Conservation (phyloP, 2,888 invertebrate species). For the Autographa gamma region DNA sequence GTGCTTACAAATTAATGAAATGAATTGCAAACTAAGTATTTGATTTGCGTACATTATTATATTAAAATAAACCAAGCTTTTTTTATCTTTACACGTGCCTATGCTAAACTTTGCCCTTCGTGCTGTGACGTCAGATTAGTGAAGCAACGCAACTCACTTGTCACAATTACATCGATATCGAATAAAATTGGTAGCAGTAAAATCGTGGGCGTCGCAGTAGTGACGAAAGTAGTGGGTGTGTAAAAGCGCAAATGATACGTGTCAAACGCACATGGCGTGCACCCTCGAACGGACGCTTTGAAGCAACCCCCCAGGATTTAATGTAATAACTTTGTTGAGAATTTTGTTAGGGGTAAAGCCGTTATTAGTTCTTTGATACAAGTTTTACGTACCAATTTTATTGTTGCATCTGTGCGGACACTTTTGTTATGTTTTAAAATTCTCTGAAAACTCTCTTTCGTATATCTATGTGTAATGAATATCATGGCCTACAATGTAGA, state of each 20-base stretch:
- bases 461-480: background rate
- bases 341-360: slow-evolving; percentile 58
- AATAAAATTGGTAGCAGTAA: slow-evolving; percentile 35
- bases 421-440: background rate
- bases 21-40: background rate
- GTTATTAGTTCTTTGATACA: slow-evolving; percentile 43
- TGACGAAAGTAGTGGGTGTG: slow-evolving; percentile 76
- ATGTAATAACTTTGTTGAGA: slow-evolving; percentile 58
- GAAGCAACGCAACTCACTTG: slow-evolving; percentile 10
- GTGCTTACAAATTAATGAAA: background rate
- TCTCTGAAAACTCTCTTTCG: background rate
- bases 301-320: slow-evolving; percentile 65
- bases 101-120: background rate
- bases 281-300: slow-evolving; percentile 64
- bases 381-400: background rate
- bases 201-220: slow-evolving; percentile 31
- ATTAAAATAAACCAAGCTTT: background rate
- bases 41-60: background rate
- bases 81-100: background rate
- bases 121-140: background rate
- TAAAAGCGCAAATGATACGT: slow-evolving; percentile 82
- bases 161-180: slow-evolving; percentile 19
- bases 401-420: background rate
- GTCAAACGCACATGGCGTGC: slow-evolving; percentile 79
- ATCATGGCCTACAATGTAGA: background rate